Evolutionary conservation across 2,888 invertebrate genomes (phyloP).

Genomic region (Spicauda simplicius): DNA sequence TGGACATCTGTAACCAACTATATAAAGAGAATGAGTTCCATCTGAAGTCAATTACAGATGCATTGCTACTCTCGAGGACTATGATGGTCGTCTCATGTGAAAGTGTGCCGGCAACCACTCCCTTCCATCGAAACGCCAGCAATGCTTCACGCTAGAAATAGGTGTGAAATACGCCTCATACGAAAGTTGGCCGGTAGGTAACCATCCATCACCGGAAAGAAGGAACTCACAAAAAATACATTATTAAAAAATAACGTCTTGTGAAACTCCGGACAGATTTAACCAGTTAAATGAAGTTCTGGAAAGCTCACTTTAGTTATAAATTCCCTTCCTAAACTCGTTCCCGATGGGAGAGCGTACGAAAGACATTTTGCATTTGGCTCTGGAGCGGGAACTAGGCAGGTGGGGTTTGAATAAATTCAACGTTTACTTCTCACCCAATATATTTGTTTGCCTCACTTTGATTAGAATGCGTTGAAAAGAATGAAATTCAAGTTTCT

Average conservation of each 20-base stretch:
- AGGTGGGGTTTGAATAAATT: slow-evolving; percentile 25
- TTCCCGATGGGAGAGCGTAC: slow-evolving; percentile 17
- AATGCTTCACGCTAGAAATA: too few species aligned
- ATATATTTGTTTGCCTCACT: slow-evolving; percentile 10
- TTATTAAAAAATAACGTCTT: not conserved
- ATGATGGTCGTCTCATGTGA: too few species aligned
- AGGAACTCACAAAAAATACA: too few species aligned
- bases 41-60: too few species aligned
- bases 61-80: too few species aligned
- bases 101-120: too few species aligned
- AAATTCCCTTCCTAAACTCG: slow-evolving; percentile 20
- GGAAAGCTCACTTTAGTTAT: slow-evolving; percentile 25
- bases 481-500: not conserved
- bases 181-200: too few species aligned
- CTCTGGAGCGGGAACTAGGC: slow-evolving; percentile 11
- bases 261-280: not conserved
- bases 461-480: not conserved
- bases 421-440: slow-evolving; percentile 14
- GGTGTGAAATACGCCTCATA: too few species aligned
- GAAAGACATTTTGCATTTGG: slow-evolving; percentile 33
- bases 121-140: too few species aligned
- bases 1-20: too few species aligned
- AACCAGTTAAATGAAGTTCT: slow-evolving; percentile 13
- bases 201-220: too few species aligned
- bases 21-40: too few species aligned